Evolutionary conservation across 2,113 vertebrate species (phyloP), one percentile per base, ranked within the genome.

Genomic region (Myiagra hebetior): DNA sequence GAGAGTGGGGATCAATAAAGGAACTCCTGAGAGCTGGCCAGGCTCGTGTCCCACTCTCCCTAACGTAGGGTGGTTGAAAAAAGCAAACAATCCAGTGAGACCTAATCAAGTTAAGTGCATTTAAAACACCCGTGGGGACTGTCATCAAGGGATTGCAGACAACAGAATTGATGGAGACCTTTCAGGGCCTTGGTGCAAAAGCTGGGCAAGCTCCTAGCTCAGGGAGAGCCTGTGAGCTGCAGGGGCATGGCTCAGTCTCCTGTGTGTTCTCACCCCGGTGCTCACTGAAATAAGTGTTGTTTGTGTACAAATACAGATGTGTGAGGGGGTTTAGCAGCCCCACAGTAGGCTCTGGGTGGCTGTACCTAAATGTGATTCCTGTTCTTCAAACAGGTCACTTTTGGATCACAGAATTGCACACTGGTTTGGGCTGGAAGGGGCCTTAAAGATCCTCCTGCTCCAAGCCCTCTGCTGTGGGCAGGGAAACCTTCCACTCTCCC

Each of bases 81-180:
- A 81, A 77, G 68, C 75, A 84, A 92, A 86, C 76, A 52, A 27
- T 28, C 14, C 82, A 41, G 47, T 6, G 56, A 63, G 50, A 74
- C 35, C 46, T 74, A 31, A 87, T 94, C 63, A 74, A 80, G 63
- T n/a, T 24, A 77, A 91, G 87, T 91, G 93, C 91, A 70, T 93
- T 95, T 93, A n/a, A 69, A 91, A 47, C 50, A 21, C 78, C 4
- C 5, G 0, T n/a, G 79, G 78, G 83, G 82, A 7, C 59, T 76
- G 70, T 70, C 82, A 35, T 9, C 50, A 16, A 12, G 69, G 81
- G 62, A 49, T 52, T 65, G 55, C 41, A 81, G 76, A 14, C 69
- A 64, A 3, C 42, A 56, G 78, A 15, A 57, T 13, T 56, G 74
- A 23, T 28, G 26, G 4, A 60, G 65, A 53, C 44, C 81, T 68